Evolutionary conservation across 2,888 invertebrate genomes (phyloP), one percentile per base, ranked within the genome.

Genomic region (Dysmachus trigonus): DNA sequence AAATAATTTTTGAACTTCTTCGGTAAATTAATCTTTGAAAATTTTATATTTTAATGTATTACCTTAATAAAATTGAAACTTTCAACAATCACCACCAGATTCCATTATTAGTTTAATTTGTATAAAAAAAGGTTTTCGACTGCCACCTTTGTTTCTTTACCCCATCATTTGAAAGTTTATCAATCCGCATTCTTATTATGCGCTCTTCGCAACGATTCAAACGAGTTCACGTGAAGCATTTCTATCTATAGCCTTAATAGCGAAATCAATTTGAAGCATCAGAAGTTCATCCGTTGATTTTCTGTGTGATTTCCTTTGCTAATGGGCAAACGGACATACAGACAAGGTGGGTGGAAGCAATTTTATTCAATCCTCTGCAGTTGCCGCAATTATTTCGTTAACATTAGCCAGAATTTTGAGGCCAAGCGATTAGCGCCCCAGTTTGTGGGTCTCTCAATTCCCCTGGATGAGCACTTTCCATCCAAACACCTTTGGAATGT

Each of bases 281-380:
- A 3, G 7, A 8, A 62, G 27, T 27, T 62, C 62, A 27, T 8
- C 62, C 27, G 27, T 51, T n/a, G 51, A 51, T 51, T 51, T 51
- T 51, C 18, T 18, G n/a, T 51, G 18, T 18, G 51, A 18, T 51
- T 4, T 51, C 7, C 51, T 13, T n/a, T 4, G 8, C 18, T 62
- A 22, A 62, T 62, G 62, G 22, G 62, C 62, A 2, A n/a, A 6
- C 62, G 22, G 18, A 27, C 27, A 8, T 27, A 18, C 51, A 27
- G 22, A 62, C 62, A 62, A 7, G 62, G 62, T 62, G 62, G 62
- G 62, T 62, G 62, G 83, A 83, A 83, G 41, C 71, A 72, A 72
- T 83, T 83, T 83, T 72, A 83, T 72, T 83, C 83, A 83, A 72
- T 83, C 72, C 41, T 71, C 83, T 72, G 83, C 71, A 71, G 83